Evolutionary conservation across 2,113 vertebrate genomes (phyloP), one percentile per base, ranked within the genome.

Genomic region (Fregetta grallaria): DNA sequence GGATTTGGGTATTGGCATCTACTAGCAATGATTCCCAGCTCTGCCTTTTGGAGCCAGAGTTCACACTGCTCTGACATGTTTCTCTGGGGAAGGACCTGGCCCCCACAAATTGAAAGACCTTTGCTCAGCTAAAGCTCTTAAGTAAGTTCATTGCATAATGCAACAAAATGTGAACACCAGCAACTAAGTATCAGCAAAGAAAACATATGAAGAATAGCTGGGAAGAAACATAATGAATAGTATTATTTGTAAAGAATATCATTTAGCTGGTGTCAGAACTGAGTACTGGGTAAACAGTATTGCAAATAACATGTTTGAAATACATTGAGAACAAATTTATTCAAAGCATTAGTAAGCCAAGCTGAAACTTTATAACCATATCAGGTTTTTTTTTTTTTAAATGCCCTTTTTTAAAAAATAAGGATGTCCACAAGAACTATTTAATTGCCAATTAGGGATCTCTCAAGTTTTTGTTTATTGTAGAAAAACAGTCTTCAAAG

Each of bases 391-490:
- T 20, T 73, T 65, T 66, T 72, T 71, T 44, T 1, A 17, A 76
- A 78, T 90, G 38, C 3, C 23, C 23, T 85, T 94, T 95, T 9
- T 11, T 5, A 50, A 32, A 85, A 78, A 61, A 58, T 21, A 36
- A 5, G 13, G 7, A 73, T 65, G 27, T 71, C 36, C 56, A 63
- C 52, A 70, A 42, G 66, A 86, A 52, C 62, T 82, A 50, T 75
- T 78, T 94, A 96, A 96, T 95, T 96, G 92, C 68, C 92, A 96
- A 63, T 97, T 94, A 94, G 58, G 25, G 14, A 65, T 91, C 92
- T 94, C 70, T 92, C 47, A 94, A 82, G 38, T 74, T 88, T 86
- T 93, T 88, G 71, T 94, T 96, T 96, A 90, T 77, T 49, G 56
- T 77, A 87, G 49, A 88, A 94, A 89, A 96, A 62, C 2, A 61